Evolutionary conservation across 2,797 vertebrate species (phyloP).

Genomic region (Apogon talboti): DNA sequence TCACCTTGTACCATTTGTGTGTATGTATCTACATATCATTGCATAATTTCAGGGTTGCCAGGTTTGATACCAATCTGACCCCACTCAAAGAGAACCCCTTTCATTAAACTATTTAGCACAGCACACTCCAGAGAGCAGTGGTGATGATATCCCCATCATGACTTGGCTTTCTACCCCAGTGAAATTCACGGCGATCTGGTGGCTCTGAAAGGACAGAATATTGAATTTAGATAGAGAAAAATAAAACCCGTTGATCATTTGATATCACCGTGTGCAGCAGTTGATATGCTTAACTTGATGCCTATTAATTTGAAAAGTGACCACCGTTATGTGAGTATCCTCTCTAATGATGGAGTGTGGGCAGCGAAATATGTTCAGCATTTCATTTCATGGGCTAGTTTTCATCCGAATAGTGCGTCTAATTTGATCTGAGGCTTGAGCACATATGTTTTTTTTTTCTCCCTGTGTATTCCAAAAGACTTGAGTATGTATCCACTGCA

Average conservation of each 20-base stretch:
- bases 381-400: not conserved
- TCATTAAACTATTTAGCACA: conserved; percentile 15
- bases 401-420: not conserved
- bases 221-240: conserved; percentile 39
- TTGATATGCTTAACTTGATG: conserved; percentile 39
- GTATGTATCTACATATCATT: too few relatives aligned
- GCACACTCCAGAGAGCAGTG: conserved; percentile 30
- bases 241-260: conserved; percentile 54
- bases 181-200: conserved; percentile 27
- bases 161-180: conserved; percentile 32
- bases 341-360: conserved; percentile 23
- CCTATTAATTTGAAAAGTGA: conserved; percentile 46
- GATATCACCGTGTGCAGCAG: conserved; percentile 35
- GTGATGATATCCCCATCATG: conserved; percentile 57
- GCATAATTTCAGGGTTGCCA: not conserved
- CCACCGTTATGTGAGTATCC: conserved; percentile 22
- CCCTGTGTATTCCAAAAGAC: too few relatives aligned
- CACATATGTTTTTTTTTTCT: not conserved
- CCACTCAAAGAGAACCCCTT: conserved; percentile 6
- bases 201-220: conserved; percentile 25
- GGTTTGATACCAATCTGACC: conserved; percentile 23
- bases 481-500: not conserved
- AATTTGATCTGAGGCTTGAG: not conserved
- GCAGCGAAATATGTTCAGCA: conserved; percentile 11
- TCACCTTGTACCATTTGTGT: conserved; percentile 10